phyloP scores from a whole-genome alignment of 2,797 vertebrate species.

The Anguilla marmorata region DNA sequence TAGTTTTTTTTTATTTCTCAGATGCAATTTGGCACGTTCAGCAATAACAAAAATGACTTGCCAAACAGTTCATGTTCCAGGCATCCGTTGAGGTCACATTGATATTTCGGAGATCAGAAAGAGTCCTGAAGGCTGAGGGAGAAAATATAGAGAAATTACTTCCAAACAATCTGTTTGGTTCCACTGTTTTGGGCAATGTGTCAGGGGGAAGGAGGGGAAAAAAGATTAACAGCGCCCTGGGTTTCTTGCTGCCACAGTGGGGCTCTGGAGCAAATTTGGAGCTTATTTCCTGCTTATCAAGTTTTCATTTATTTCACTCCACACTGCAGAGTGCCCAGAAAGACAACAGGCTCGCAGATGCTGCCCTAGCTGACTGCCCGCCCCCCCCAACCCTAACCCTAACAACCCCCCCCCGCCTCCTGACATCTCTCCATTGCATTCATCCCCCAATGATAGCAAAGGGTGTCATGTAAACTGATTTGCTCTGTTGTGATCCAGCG shows the following conservation, averaged over 20 bases:
- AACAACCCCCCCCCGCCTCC: no score
- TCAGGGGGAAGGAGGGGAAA: not conserved
- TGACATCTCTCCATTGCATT: no score
- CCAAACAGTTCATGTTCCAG: not conserved
- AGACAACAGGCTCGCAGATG: not conserved
- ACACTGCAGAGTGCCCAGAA: not conserved
- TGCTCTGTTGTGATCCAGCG: constrained; percentile 53
- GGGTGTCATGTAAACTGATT: not conserved
- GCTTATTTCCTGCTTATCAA: not conserved
- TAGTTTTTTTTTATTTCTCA: not conserved
- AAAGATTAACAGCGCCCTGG: not conserved
- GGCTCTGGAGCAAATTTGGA: not conserved
- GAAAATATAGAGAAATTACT: not conserved
- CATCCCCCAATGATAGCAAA: not conserved
- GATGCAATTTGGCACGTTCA: not conserved
- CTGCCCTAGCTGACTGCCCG: not conserved
- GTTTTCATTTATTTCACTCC: constrained; percentile 1
- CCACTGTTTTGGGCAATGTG: not conserved
- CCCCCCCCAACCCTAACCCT: no score
- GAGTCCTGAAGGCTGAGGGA: not conserved
- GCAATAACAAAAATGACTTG: not conserved
- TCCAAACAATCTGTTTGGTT: not conserved
- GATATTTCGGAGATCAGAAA: not conserved
- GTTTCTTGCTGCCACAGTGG: not conserved
- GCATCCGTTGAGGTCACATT: not conserved